A percentile compares a stretch with the other conserved stretches of the same genome.
These are phyloP conservation scores for Cathartes aura DNA, from an alignment of 2,113 vertebrate species.

Conservation along the genomic window DNA sequence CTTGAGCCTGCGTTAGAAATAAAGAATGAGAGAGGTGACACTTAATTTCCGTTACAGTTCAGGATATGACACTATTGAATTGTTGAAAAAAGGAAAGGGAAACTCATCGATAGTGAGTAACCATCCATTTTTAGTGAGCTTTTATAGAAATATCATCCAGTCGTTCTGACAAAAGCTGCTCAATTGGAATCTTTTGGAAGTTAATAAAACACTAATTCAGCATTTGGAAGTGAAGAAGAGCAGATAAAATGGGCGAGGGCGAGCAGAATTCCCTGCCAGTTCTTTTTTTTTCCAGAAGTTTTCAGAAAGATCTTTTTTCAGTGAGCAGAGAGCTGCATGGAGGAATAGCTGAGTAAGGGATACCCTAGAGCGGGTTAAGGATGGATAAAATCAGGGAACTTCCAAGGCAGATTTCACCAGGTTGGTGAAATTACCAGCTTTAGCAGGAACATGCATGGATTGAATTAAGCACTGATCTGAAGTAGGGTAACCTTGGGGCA, in stretches of 20 bases:
- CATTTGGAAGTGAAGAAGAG: not conserved
- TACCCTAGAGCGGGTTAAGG: not conserved
- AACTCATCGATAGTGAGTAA: conserved; percentile 35
- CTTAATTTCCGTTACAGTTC: not conserved
- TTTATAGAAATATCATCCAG: not conserved
- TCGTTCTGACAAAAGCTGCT: not conserved
- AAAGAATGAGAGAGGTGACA: not conserved
- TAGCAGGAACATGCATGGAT: not conserved
- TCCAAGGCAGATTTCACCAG: not conserved
- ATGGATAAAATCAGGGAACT: not conserved
- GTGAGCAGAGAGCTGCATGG: not conserved
- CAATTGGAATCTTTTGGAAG: not conserved
- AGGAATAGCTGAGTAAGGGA: not conserved
- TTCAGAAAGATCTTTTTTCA: not conserved
- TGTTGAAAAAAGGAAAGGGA: conserved; percentile 59
- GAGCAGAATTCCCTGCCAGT: not conserved
- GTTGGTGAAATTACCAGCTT: not conserved
- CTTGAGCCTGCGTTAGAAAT: not conserved
- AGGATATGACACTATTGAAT: conserved; percentile 48
- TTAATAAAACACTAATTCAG: not conserved
- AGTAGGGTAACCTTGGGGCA: not conserved
- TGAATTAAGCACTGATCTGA: not conserved
- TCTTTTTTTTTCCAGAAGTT: not conserved
- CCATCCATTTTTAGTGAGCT: not conserved
- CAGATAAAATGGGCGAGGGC: not conserved